Evolutionary conservation across 2,888 invertebrate species (phyloP), one percentile per base, ranked within the genome.

Genomic region (Melangyna quadrimaculata): DNA sequence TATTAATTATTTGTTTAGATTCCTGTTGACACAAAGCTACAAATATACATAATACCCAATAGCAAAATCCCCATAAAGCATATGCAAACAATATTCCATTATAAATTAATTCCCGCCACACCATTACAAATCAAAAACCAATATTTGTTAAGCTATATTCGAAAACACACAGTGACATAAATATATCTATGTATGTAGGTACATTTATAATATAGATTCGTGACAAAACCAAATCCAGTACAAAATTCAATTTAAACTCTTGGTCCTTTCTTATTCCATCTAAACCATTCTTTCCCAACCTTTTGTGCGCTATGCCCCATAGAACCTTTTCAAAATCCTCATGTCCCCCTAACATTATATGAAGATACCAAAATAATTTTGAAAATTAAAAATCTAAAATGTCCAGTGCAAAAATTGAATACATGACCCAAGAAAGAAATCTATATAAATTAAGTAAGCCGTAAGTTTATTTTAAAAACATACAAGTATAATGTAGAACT

Each of bases 151-250:
- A 72, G 43, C 61, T 53, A 17, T 1, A n/a, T n/a, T n/a, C n/a
- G 10, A 51, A 14, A n/a, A 51, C 53, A 51, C 53, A 72, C 32
- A 65, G 22, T 19, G 6, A 40, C 27, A 27, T 61, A n/a, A 17
- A 43, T 8, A 43, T 8, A 45, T 22, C 12, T 8, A 14, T 24
- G n/a, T n/a, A n/a, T n/a, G n/a, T n/a, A n/a, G n/a, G n/a, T n/a
- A n/a, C n/a, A n/a, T n/a, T n/a, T n/a, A n/a, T n/a, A n/a, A 14
- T 24, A 27, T 24, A 51, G 24, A 51, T 59, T 77, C 70, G 77
- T 71, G 81, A 71, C 59, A 80, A 80, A 71, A 55, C 29, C 55
- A 43, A 70, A 71, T 71, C 57, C 70, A 27, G 48, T 27, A 14
- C n/a, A 51, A 29, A 48, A 57, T 65, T 71, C 17, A 57, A 35